Base-by-base conservation (phyloP, 2,888 invertebrate genomes). In the Drosophila neutralis region DNA sequence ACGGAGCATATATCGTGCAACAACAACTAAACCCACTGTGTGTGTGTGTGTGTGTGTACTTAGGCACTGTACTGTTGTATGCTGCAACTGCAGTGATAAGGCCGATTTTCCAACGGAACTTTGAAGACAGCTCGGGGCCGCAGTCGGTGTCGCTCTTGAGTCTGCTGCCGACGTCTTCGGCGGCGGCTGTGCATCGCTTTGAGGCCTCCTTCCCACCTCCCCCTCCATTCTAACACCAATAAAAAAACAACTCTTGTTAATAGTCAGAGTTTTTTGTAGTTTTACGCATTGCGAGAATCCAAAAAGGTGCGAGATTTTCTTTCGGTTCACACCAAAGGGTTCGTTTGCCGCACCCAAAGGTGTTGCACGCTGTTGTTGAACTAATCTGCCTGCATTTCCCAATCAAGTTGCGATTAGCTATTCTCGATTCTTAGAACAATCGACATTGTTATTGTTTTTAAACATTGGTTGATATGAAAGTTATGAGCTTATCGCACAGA, bases 41-140 rank as follows among this genome's bases (percentile, higher is more conserved):
- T 7, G 15, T 48, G 36, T 56, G 1, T 10, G 15, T 48, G 36
- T 56, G 45, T 21, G 38, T 52, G 40, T 51, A 36, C 33, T 45
- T 54, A 48, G 62, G 56, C 40, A 21, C 54, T 54, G 18, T n/a
- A 38, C 27, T 63, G 51, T 51, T 75, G 66, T 67, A 27, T 13
- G 36, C 54, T 27, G 71, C 57, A 52, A 59, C 36, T 61, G n/a
- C 31, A 18, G 68, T 54, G 81, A 78, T 78, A 78, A 71, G 57
- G 31, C 18, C 38, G 35, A 35, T 51, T 75, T 52, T 57, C 24
- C 29, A 64, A 75, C 52, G 66, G 51, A 76, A 67, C 80, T 80
- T 68, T 69, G 73, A 78, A 78, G 81, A 78, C 78, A 68, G 40
- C 63, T 10, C 62, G 78, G 72, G 45, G 72, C 78, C 59, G 66